Evolutionary conservation across 2,888 invertebrate genomes (phyloP), one percentile per base, ranked within the genome.

Genomic region (Tetranychus truncatus): DNA sequence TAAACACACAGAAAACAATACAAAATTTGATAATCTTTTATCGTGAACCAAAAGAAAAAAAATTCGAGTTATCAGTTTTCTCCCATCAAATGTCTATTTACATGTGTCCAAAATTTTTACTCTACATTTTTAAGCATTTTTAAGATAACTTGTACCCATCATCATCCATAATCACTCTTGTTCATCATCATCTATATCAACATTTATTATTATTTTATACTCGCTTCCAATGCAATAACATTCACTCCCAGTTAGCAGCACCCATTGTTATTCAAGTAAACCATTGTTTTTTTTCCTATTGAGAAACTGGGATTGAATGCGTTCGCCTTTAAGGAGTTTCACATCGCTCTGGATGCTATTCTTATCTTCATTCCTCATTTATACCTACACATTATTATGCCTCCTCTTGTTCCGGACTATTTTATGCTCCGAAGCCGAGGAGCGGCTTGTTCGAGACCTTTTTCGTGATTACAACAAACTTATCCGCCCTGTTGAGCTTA

Each of bases 381-480:
- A 55, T 15, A 55, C 55, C 55, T 55, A 15, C 55, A 9, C 55
- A 15, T 71, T n/a, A 71, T 71, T 71, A 24, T 73, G 18, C 6
- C 46, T 73, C 6, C 45, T 73, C 21, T 18, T 34, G 3, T 45
- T 46, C 45, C 21, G 46, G 20, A 73, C 76, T 71, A 75, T 74
- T 24, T 44, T 74, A n/a, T 74, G 74, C 45, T 95, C 95, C 80
- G 95, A 95, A 86, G 94, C 95, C 88, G 95, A 96, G 84, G 95
- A 95, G 84, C 88, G 93, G 81, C 86, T 96, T 83, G 95, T 96
- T 80, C 88, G 95, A 81, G 94, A 95, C 85, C 88, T 96, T 80
- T 96, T 96, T 85, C 88, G 94, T 80, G 95, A 95, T 80, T 97
- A 97, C 88, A 97, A 96, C 86, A 95, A 95, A 84, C 89, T 97